A percentile compares a stretch with the other conserved stretches of the same genome.
Conservation (phyloP, 2,113 vertebrate species). For the Parus major region DNA sequence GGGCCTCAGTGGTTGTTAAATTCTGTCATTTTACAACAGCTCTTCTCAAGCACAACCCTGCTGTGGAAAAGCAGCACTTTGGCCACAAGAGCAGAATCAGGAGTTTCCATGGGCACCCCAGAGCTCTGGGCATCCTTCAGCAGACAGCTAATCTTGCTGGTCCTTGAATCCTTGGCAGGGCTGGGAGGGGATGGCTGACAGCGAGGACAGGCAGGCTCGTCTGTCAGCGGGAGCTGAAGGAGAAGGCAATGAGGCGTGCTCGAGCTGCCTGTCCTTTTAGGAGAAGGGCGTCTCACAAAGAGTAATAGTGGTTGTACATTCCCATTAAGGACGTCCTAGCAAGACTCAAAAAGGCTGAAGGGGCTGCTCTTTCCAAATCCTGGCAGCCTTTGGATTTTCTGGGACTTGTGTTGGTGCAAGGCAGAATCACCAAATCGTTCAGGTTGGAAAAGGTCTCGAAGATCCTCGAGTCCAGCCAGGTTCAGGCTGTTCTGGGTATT, state of each 20-base stretch:
- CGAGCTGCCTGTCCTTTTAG: background rate
- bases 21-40: background rate
- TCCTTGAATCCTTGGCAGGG: background rate
- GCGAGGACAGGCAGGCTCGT: background rate
- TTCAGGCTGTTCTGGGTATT: accelerated
- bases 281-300: background rate
- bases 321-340: background rate
- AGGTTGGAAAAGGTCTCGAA: background rate
- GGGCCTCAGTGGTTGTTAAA: background rate
- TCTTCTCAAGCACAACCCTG: background rate
- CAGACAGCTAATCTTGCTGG: background rate
- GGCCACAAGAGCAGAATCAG: background rate
- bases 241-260: background rate
- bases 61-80: background rate
- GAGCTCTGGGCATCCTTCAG: background rate
- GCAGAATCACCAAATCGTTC: accelerated
- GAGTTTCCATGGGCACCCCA: background rate
- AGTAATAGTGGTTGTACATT: background rate
- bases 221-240: background rate
- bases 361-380: background rate
- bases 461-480: background rate
- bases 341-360: background rate
- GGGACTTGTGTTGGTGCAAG: background rate
- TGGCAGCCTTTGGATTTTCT: background rate
- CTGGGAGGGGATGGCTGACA: background rate